phyloP scores from a whole-genome alignment of 2,888 invertebrate species.

The Unio pictorum region DNA sequence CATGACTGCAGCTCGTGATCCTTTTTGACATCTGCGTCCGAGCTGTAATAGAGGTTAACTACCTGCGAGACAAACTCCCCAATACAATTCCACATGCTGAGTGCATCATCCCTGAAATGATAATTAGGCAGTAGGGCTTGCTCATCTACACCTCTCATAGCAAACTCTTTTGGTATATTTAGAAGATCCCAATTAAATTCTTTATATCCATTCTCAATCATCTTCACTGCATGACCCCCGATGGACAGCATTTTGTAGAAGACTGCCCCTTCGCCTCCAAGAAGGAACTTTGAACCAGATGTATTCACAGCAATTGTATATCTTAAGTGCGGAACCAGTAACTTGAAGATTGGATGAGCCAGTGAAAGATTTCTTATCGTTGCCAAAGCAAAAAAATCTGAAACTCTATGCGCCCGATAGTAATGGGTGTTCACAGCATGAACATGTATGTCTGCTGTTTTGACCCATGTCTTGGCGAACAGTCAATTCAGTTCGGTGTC shows the following conservation, averaged over 20 bases:
- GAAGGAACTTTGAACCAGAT: slow-evolving; percentile 17
- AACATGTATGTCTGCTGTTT: slow-evolving; percentile 27
- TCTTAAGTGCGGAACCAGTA: slow-evolving; percentile 26
- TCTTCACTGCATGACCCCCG: slow-evolving; percentile 10
- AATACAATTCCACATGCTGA: slow-evolving; percentile 24
- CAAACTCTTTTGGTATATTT: slow-evolving; percentile 17
- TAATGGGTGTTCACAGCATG: slow-evolving; percentile 27
- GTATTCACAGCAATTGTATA: slow-evolving; percentile 24
- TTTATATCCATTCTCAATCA: slow-evolving; percentile 13
- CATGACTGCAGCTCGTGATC: slow-evolving; percentile 27
- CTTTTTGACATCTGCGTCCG: slow-evolving; percentile 17
- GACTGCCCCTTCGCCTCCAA: slow-evolving; percentile 21
- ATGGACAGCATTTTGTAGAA: slow-evolving; percentile 24
- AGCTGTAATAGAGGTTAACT: slow-evolving; percentile 24
- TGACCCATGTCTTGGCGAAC: slow-evolving; percentile 26
- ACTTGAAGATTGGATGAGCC: slow-evolving; percentile 29
- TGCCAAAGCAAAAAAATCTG: slow-evolving; percentile 24
- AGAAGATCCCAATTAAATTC: slow-evolving; percentile 21
- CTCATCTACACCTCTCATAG: slow-evolving; percentile 23
- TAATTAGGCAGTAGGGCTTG: slow-evolving; percentile 24
- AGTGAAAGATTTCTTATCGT: slow-evolving; percentile 25
- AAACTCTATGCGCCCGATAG: slow-evolving; percentile 21
- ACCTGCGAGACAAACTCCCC: slow-evolving; percentile 16
- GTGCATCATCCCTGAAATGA: slow-evolving; percentile 29
- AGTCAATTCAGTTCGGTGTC: slow-evolving; percentile 28